These are phyloP conservation scores for Epinotia brunnichana DNA, from an alignment of 2,888 invertebrate genomes.

Conservation along the genomic window DNA sequence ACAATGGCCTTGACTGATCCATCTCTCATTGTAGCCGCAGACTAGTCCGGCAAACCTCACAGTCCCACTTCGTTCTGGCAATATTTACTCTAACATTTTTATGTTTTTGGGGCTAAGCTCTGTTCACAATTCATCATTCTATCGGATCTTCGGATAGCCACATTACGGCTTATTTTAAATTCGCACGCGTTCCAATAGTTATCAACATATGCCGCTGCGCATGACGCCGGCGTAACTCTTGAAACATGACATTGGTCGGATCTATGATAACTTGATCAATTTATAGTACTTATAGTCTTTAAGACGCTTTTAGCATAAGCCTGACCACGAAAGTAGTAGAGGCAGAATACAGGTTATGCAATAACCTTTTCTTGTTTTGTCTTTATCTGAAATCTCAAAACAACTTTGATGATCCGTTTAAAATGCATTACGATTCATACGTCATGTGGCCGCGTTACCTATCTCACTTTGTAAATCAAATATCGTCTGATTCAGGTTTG, in stretches of 20 bases:
- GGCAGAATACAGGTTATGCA: neutral
- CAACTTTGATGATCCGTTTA: neutral
- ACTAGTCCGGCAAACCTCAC: too few relatives aligned
- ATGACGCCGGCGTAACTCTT: neutral
- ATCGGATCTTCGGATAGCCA: neutral
- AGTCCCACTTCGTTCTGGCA: too few relatives aligned
- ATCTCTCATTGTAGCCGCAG: neutral
- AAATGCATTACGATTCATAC: neutral
- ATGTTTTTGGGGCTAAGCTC: neutral
- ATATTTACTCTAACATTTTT: too few relatives aligned
- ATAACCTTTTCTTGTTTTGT: neutral
- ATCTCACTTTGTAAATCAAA: slow-evolving; percentile 29
- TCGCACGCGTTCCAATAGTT: too few relatives aligned
- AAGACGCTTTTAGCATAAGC: too few relatives aligned
- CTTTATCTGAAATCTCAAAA: neutral
- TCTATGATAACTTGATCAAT: neutral
- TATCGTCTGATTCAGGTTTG: slow-evolving; percentile 1
- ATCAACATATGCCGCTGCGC: too few relatives aligned
- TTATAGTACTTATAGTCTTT: neutral
- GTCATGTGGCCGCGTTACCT: neutral
- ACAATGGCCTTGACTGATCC: too few relatives aligned
- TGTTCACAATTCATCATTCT: neutral
- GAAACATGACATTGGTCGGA: neutral
- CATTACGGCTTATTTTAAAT: too few relatives aligned
- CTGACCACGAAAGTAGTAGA: neutral